These are phyloP conservation scores for Pseudopleuronectes americanus DNA, from an alignment of 2,797 vertebrate genomes.

Conservation along the genomic window DNA sequence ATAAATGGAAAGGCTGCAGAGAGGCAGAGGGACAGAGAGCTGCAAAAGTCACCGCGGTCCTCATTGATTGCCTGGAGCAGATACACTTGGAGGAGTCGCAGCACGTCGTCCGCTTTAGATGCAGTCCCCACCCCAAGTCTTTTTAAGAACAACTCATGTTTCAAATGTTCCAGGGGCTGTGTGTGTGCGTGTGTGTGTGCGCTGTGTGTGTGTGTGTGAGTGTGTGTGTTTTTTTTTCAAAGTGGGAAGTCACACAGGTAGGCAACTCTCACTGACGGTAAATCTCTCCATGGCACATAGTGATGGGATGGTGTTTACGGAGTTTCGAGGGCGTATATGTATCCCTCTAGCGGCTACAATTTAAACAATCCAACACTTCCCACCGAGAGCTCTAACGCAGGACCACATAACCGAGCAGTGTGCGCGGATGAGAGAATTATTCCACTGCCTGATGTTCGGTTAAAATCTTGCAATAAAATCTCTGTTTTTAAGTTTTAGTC, in stretches of 20 bases:
- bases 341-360: slow-evolving; percentile 87
- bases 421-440: background rate
- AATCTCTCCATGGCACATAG: slow-evolving; percentile 80
- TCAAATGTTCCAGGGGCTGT: slow-evolving; percentile 72
- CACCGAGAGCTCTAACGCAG: slow-evolving; percentile 44
- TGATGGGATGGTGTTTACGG: slow-evolving; percentile 85
- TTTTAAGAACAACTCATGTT: slow-evolving; percentile 83
- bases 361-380: slow-evolving; percentile 77
- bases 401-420: slow-evolving; percentile 9
- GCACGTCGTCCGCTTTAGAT: slow-evolving; percentile 77
- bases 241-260: slow-evolving; percentile 89
- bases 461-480: background rate
- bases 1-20: slow-evolving; percentile 67
- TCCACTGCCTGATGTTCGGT: background rate
- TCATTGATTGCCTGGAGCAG: slow-evolving; percentile 80
- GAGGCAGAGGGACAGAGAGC: slow-evolving; percentile 71
- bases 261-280: slow-evolving; percentile 82
- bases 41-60: slow-evolving; percentile 80
- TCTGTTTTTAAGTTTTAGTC: background rate
- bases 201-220: background rate
- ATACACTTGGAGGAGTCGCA: slow-evolving; percentile 75
- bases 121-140: slow-evolving; percentile 72
- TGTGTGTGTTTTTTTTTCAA: slow-evolving; percentile 52
- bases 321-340: slow-evolving; percentile 76
- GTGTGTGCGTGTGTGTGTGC: background rate